These are phyloP conservation scores for Fulmarus glacialis DNA, from an alignment of 2,113 vertebrate genomes.

Conservation along the genomic window DNA sequence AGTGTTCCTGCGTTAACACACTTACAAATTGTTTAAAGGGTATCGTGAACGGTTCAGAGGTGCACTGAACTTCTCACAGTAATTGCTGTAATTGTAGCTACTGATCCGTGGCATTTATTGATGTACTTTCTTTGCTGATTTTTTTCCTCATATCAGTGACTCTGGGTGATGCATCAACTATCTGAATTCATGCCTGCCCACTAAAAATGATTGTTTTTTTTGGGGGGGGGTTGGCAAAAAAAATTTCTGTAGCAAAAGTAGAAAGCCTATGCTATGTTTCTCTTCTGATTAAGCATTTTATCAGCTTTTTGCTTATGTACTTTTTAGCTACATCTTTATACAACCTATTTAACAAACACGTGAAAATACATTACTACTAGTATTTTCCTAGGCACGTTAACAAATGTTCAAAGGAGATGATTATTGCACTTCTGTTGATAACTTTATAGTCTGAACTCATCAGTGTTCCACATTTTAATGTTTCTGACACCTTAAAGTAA, in stretches of 20 bases:
- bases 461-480: not conserved
- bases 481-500: not conserved
- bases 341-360: not conserved
- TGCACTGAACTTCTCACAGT: not conserved
- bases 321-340: not conserved
- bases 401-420: not conserved
- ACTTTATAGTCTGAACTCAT: not conserved
- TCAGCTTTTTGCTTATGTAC: not conserved
- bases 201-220: not conserved
- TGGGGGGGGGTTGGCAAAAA: not conserved
- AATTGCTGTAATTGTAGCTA: not conserved
- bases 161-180: not conserved
- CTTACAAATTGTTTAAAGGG: not conserved
- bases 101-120: not conserved
- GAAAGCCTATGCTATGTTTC: not conserved
- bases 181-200: not conserved
- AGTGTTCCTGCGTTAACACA: not conserved
- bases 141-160: rapidly evolving
- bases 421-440: not conserved
- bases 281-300: not conserved
- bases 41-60: not conserved
- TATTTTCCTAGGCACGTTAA: not conserved
- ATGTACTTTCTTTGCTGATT: not conserved
- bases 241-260: not conserved
- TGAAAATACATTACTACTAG: not conserved